Evolutionary conservation across 2,888 invertebrate species (phyloP).

Genomic region (Mantis religiosa): DNA sequence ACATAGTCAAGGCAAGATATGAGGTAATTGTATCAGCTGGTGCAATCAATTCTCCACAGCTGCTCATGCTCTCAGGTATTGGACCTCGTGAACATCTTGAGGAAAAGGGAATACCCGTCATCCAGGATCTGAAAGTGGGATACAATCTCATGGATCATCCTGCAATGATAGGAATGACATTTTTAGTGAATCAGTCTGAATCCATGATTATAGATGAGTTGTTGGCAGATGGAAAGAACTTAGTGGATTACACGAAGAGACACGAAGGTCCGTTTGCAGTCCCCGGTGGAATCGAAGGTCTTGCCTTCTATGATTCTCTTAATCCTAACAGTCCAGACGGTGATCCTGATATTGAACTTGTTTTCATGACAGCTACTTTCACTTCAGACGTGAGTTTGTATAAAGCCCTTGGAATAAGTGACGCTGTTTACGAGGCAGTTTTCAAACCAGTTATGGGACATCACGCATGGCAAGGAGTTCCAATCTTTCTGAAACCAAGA

Average conservation of each 20-base stretch:
- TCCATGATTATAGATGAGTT: neutral
- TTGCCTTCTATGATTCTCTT: conserved; percentile 69
- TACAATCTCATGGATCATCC: conserved; percentile 79
- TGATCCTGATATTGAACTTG: neutral
- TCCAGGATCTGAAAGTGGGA: conserved; percentile 71
- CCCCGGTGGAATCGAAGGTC: conserved; percentile 72
- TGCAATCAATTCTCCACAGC: conserved; percentile 30
- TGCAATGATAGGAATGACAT: conserved; percentile 67
- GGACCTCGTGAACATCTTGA: conserved; percentile 59
- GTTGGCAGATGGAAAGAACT: conserved; percentile 24
- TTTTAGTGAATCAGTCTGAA: conserved; percentile 64
- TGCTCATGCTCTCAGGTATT: conserved; percentile 56
- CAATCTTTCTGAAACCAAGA: conserved; percentile 62
- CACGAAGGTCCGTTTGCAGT: conserved; percentile 69
- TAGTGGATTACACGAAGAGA: conserved; percentile 55
- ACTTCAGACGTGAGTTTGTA: conserved; percentile 32
- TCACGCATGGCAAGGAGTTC: conserved; percentile 49
- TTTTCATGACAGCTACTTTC: neutral
- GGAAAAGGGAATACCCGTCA: conserved; percentile 55
- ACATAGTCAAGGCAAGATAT: conserved; percentile 46
- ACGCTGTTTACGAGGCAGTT: conserved; percentile 44
- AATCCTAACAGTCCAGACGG: conserved; percentile 42
- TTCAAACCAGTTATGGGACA: conserved; percentile 45
- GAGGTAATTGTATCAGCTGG: conserved; percentile 50
- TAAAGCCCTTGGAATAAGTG: conserved; percentile 40